Conservation (phyloP, 2,113 vertebrate species). For the Sula dactylatra region DNA sequence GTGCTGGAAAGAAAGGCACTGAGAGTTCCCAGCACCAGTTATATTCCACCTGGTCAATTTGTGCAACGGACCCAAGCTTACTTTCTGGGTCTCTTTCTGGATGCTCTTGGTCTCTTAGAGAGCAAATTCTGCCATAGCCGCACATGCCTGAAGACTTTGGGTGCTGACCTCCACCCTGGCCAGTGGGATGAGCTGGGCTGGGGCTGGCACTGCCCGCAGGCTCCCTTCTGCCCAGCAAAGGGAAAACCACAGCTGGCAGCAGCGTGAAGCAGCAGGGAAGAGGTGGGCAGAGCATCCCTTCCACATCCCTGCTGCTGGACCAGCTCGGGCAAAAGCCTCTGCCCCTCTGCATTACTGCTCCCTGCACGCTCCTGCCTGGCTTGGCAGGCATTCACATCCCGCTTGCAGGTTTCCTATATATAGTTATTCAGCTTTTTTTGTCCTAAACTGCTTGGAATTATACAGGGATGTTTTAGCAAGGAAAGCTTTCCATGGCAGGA, state of each 20-base stretch:
- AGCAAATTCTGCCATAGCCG: not conserved
- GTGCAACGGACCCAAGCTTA: not conserved
- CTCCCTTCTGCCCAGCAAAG: not conserved
- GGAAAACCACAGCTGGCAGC: rapidly evolving
- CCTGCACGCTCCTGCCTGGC: not conserved
- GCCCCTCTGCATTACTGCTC: rapidly evolving
- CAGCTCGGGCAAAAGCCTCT: not conserved
- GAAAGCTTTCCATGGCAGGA: not conserved
- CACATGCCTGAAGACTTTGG: not conserved
- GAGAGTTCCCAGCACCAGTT: not conserved
- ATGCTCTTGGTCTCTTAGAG: not conserved
- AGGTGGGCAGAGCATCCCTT: not conserved
- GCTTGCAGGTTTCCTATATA: not conserved
- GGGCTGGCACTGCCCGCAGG: not conserved
- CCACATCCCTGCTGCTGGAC: not conserved
- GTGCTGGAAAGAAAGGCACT: not conserved
- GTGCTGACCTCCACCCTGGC: not conserved
- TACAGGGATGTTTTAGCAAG: not conserved
- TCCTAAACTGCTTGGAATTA: not conserved
- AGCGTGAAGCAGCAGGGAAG: not conserved
- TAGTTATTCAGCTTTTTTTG: not conserved
- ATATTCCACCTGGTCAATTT: not conserved
- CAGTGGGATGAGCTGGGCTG: not conserved
- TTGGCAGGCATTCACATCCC: not conserved
- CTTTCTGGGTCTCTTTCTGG: not conserved